Evolutionary conservation across 2,888 invertebrate species (phyloP).

Genomic region (Caenorhabditis drosophilae): DNA sequence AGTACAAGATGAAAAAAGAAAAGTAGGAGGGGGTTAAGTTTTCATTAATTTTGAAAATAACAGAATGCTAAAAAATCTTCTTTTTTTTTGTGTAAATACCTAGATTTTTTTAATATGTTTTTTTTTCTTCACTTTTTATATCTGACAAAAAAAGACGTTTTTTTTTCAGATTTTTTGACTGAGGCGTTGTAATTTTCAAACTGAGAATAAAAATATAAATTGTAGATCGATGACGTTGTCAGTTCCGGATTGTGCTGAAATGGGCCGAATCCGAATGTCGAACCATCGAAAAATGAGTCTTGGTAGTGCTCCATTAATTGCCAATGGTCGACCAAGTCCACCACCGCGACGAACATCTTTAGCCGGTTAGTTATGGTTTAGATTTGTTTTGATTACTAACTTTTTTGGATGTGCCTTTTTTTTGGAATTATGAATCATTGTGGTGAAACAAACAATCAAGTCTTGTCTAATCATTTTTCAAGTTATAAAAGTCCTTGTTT

Average conservation of each 20-base stretch:
- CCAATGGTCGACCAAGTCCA: slow-evolving; percentile 44
- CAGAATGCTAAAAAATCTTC: background rate
- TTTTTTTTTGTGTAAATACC: background rate
- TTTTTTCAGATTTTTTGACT: no score
- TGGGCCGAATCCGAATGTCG: slow-evolving; percentile 38
- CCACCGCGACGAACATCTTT: slow-evolving; percentile 46
- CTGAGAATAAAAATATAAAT: no score
- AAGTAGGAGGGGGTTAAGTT: background rate
- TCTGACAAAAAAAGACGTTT: slow-evolving; percentile 3
- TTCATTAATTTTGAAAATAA: slow-evolving; percentile 2
- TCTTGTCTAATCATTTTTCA: no score
- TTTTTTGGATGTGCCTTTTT: background rate
- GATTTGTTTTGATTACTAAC: background rate
- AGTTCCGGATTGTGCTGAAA: slow-evolving; percentile 47
- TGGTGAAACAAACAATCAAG: no score
- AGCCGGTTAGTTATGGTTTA: slow-evolving; percentile 31
- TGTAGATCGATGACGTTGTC: slow-evolving; percentile 53
- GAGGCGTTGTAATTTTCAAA: no score
- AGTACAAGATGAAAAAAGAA: background rate
- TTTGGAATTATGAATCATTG: no score
- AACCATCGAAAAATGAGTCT: slow-evolving; percentile 48
- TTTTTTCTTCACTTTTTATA: no score
- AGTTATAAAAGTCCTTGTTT: no score
- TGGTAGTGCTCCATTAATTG: slow-evolving; percentile 43
- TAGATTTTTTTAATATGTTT: background rate